Evolutionary conservation across 2,888 invertebrate species (phyloP), one percentile per base, ranked within the genome.

Genomic region (Drosophila melanocephala): DNA sequence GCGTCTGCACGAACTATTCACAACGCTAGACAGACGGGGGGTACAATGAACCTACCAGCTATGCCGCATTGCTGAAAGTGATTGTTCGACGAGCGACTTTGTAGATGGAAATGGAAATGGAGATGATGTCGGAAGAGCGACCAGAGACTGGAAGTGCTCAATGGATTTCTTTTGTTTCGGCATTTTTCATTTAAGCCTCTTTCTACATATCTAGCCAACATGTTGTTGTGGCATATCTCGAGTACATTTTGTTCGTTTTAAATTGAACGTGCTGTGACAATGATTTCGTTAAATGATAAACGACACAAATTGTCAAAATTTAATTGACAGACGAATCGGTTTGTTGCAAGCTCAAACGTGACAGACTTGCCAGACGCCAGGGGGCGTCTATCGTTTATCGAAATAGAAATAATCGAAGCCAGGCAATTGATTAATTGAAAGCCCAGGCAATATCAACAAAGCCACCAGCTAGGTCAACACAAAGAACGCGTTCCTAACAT

Each of bases 1-100:
- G 68, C 51, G 79, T 74, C 83, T 72, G 86, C 86, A 85, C 84
- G 89, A 88, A 83, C 77, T 42, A 26, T 28, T 69, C 57, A 62
- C 60, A 67, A 55, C 61, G 52, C 57, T 53, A 52, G 63, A 58
- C 28, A 37, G 3, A 57, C 39, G 63, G 55, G 70, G 62, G 63
- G 87, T 76, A 69, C 87, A 83, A 76, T 83, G 85, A 89, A 86
- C 84, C 72, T 75, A 59, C 56, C 22, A 65, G 42, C 53, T 71
- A 16, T 60, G 64, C 47, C 33, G 58, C 51, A 53, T 64, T 71
- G 73, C 77, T 77, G 78, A 87, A 87, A 89, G 87, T 87, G 89
- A 86, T 84, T 87, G 84, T 84, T 68, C 63, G 32, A 53, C 57
- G 50, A 39, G 26, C 39, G 19, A 64, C 56, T 58, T 42, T 51